These are phyloP conservation scores for Psophia crepitans DNA, from an alignment of 2,113 vertebrate genomes.

Conservation along the genomic window DNA sequence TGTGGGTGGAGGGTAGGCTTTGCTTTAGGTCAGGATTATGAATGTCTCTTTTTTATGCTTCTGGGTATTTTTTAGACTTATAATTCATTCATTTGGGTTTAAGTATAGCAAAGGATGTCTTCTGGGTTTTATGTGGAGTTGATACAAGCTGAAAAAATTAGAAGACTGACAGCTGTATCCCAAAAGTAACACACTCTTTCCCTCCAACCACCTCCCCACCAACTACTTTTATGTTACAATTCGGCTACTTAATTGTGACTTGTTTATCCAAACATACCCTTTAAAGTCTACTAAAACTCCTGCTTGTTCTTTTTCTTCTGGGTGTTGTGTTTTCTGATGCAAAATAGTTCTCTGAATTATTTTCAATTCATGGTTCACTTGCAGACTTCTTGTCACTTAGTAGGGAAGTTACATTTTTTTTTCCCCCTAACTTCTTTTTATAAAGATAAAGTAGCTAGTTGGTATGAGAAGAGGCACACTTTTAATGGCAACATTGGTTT, in stretches of 20 bases:
- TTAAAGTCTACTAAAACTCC: background rate
- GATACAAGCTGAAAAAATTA: background rate
- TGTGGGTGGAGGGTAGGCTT: conserved; percentile 17
- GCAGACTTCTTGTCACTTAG: background rate
- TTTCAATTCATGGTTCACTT: background rate
- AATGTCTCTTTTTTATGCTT: conserved; percentile 32
- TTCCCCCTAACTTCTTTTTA: background rate
- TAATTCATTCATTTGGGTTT: background rate
- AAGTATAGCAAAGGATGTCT: background rate
- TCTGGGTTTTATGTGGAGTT: background rate
- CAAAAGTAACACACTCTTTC: background rate
- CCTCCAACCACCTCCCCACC: background rate
- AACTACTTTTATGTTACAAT: background rate
- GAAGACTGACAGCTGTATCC: background rate
- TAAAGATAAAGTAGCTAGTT: background rate
- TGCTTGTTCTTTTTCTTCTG: background rate
- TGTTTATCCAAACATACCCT: background rate
- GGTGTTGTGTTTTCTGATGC: background rate
- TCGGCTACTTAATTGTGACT: background rate
- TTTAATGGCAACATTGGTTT: background rate
- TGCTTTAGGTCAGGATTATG: conserved; percentile 35
- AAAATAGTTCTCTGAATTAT: background rate
- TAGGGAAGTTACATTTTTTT: background rate
- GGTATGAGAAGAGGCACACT: background rate
- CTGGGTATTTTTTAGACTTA: background rate